phyloP scores from a whole-genome alignment of 2,113 vertebrate genomes.

The Perca flavescens region DNA sequence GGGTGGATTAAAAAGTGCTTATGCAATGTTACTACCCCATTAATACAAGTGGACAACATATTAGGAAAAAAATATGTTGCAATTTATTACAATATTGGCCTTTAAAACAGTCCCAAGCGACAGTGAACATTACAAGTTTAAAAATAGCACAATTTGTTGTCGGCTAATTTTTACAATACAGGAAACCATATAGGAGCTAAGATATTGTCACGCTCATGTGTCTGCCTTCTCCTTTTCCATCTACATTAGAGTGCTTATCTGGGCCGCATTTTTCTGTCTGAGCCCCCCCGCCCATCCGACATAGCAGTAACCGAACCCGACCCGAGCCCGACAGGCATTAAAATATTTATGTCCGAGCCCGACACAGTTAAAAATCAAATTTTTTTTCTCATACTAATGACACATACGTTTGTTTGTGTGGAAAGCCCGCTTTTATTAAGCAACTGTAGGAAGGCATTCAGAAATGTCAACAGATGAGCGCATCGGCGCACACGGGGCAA shows the following conservation, averaged over 20 bases:
- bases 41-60: neutral
- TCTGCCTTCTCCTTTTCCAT: neutral
- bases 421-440: too few species aligned
- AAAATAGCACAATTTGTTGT: neutral
- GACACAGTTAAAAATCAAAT: too few species aligned
- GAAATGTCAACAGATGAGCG: too few species aligned
- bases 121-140: neutral
- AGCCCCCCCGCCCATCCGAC: too few species aligned
- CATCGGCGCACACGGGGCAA: too few species aligned
- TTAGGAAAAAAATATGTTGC: neutral
- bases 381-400: too few species aligned
- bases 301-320: too few species aligned
- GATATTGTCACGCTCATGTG: neutral
- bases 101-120: neutral
- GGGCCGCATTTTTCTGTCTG: too few species aligned
- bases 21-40: neutral
- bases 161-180: neutral
- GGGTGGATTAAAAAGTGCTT: neutral
- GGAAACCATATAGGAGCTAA: neutral
- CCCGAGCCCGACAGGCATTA: too few species aligned
- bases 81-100: neutral
- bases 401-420: too few species aligned
- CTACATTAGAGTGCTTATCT: neutral
- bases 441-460: too few species aligned
- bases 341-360: too few species aligned